These are phyloP conservation scores for Agrochola circellaris DNA, from an alignment of 2,888 invertebrate genomes.

Conservation along the genomic window DNA sequence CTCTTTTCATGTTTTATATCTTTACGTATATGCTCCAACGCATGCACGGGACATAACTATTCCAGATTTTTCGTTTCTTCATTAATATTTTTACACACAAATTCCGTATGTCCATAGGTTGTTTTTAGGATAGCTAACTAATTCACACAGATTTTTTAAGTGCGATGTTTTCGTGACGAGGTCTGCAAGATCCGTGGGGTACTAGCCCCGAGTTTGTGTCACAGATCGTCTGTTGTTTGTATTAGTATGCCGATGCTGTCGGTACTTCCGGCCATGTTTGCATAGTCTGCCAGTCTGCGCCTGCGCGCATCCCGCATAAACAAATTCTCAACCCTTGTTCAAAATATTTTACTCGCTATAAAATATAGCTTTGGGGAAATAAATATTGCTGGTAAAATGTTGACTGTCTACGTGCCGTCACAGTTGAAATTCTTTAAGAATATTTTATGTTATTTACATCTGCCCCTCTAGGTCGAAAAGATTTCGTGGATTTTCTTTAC, in stretches of 20 bases:
- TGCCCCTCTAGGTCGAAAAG: conserved; percentile 1
- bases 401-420: neutral
- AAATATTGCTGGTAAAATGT: neutral
- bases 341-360: neutral
- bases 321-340: conserved; percentile 63
- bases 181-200: conserved; percentile 6
- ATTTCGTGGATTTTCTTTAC: neutral
- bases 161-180: neutral
- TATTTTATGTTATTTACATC: neutral
- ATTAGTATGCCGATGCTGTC: conserved; percentile 65
- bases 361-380: neutral
- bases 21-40: neutral
- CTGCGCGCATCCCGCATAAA: conserved; percentile 71
- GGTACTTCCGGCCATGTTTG: conserved; percentile 64
- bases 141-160: neutral
- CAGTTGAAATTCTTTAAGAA: conserved; percentile 4
- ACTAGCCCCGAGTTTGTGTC: conserved; percentile 33
- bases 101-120: neutral
- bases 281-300: conserved; percentile 58
- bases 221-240: conserved; percentile 46
- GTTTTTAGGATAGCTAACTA: conserved; percentile 7
- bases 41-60: neutral
- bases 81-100: neutral
- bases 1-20: conserved; percentile 20
- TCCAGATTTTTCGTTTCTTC: neutral